Evolutionary conservation across 53 echinoderm and acorn worm genomes (phyloP).

Genomic region (Patiria pectinifera): DNA sequence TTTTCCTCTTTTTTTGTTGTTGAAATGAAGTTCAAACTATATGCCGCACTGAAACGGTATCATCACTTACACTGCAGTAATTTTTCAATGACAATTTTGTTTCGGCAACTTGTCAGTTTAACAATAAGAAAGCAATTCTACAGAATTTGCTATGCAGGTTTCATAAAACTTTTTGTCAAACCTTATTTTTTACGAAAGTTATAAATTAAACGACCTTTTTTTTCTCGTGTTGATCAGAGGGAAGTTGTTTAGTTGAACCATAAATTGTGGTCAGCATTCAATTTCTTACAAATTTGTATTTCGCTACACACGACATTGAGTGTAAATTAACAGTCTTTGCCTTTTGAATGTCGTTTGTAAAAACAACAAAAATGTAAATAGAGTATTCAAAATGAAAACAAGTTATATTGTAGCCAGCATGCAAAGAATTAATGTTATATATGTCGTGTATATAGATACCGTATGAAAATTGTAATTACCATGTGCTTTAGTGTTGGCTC

Average conservation of each 20-base stretch:
- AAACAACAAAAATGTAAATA: constrained; percentile 31
- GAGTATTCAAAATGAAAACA: constrained; percentile 52
- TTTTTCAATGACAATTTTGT: no score
- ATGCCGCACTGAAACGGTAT: no score
- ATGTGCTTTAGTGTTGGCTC: constrained; percentile 6
- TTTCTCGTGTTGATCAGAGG: neutral
- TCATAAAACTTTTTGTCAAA: neutral
- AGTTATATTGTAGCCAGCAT: constrained; percentile 59
- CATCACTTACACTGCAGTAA: no score
- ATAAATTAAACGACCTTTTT: neutral
- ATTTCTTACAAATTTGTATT: neutral
- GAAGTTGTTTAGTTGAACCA: neutral
- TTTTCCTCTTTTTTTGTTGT: neutral
- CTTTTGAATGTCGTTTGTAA: constrained; percentile 10
- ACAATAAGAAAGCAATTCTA: neutral
- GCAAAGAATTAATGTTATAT: constrained; percentile 54
- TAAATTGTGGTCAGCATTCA: neutral
- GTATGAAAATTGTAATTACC: constrained; percentile 36
- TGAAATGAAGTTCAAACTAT: no score
- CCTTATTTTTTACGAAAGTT: neutral
- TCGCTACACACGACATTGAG: neutral
- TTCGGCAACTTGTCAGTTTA: neutral
- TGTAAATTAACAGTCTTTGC: constrained; percentile 3
- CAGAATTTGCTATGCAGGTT: neutral
- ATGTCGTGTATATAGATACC: constrained; percentile 61